A percentile compares a stretch with the other conserved stretches of the same genome.
phyloP scores from a whole-genome alignment of 1,140 invertebrate genomes.

The Drosophila yakuba region DNA sequence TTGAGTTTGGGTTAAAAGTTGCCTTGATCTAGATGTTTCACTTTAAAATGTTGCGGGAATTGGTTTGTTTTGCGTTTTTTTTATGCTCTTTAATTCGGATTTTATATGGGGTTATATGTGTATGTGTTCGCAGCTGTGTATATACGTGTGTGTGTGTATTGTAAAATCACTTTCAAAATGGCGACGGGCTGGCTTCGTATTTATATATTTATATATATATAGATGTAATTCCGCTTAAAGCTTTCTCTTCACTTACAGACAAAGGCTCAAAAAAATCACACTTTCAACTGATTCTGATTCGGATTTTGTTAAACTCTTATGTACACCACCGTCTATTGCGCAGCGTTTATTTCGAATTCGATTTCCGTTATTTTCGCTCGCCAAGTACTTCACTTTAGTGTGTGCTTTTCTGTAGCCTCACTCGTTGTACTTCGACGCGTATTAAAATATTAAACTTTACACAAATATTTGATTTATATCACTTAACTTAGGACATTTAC shows the following conservation, averaged over 20 bases:
- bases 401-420: slow-evolving; percentile 62
- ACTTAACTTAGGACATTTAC: slow-evolving; percentile 81
- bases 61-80: slow-evolving; percentile 42
- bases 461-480: slow-evolving; percentile 80
- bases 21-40: slow-evolving; percentile 62
- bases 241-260: slow-evolving; percentile 79
- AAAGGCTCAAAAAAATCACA: slow-evolving; percentile 82
- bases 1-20: slow-evolving; percentile 64
- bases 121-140: slow-evolving; percentile 47
- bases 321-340: slow-evolving; percentile 64
- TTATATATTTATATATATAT: slow-evolving; percentile 71
- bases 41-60: slow-evolving; percentile 60
- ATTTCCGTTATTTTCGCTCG: slow-evolving; percentile 43
- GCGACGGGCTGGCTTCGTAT: slow-evolving; percentile 75
- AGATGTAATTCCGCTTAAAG: slow-evolving; percentile 79
- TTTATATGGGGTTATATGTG: slow-evolving; percentile 46
- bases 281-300: slow-evolving; percentile 75
- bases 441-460: slow-evolving; percentile 80
- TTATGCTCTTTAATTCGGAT: slow-evolving; percentile 44
- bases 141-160: slow-evolving; percentile 50
- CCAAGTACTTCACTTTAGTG: slow-evolving; percentile 63
- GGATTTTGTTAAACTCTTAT: slow-evolving; percentile 64
- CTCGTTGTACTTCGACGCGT: slow-evolving; percentile 83
- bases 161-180: slow-evolving; percentile 83
- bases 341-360: slow-evolving; percentile 58